These are phyloP conservation scores for Pelecanoides urinatrix DNA, from an alignment of 2,113 vertebrate species.

Conservation along the genomic window DNA sequence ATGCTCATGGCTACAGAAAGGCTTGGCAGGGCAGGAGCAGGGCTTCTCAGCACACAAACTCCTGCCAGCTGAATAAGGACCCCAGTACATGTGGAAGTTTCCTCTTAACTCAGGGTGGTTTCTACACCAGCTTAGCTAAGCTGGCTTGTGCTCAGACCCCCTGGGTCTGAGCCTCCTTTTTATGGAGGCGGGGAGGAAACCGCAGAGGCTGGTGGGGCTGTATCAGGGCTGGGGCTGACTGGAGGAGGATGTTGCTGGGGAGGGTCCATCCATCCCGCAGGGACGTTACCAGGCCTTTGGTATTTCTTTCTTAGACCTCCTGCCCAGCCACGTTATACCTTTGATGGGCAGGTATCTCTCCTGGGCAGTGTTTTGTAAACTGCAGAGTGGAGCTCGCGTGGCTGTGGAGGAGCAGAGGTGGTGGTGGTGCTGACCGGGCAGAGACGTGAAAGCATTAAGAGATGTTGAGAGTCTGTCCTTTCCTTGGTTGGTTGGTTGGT, in stretches of 20 bases:
- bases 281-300: background rate
- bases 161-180: background rate
- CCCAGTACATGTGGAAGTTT: background rate
- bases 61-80: background rate
- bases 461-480: background rate
- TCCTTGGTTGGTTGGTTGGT: background rate
- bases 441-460: fast-evolving
- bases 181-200: background rate
- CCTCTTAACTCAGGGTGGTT: background rate
- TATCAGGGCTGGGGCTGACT: background rate
- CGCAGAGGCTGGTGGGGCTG: background rate
- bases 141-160: background rate
- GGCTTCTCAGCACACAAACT: background rate
- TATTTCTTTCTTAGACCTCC: background rate
- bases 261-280: background rate
- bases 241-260: background rate
- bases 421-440: no score
- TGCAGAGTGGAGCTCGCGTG: background rate
- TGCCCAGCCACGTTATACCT: fast-evolving
- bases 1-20: background rate
- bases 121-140: background rate
- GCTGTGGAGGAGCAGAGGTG: background rate
- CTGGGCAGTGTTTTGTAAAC: background rate
- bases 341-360: background rate
- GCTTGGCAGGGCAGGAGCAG: background rate